A percentile compares a stretch with the other conserved stretches of the same genome.
These are phyloP conservation scores for Brachirus orientalis DNA, from an alignment of 2,113 vertebrate genomes.

Conservation along the genomic window DNA sequence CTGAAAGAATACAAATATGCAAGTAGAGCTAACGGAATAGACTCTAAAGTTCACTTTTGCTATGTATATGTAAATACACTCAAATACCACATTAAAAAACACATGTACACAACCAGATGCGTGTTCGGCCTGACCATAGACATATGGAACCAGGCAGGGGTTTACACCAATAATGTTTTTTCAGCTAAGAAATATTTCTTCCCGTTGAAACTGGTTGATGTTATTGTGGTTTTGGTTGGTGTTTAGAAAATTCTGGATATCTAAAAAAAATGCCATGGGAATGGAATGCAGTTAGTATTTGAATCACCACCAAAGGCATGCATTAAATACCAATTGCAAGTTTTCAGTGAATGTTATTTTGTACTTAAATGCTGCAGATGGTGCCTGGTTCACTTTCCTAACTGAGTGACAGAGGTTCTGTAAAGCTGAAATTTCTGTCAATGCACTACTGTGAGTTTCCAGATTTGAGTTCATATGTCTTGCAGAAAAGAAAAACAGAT, in stretches of 20 bases:
- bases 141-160: constrained; percentile 66
- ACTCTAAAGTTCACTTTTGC: neutral
- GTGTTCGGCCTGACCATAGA: constrained; percentile 24
- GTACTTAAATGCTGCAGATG: constrained; percentile 11
- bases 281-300: constrained; percentile 62
- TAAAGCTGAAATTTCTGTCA: neutral
- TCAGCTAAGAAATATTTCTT: constrained; percentile 28
- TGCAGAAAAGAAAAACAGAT: too few relatives aligned
- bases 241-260: constrained; percentile 54
- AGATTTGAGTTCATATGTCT: too few relatives aligned
- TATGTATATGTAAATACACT: constrained; percentile 24
- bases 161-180: constrained; percentile 60
- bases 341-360: constrained; percentile 31
- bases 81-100: constrained; percentile 46
- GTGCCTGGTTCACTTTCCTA: neutral
- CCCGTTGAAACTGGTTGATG: constrained; percentile 66
- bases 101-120: constrained; percentile 30
- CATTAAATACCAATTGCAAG: constrained; percentile 35
- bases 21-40: constrained; percentile 13
- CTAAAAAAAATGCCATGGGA: constrained; percentile 62
- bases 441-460: too few relatives aligned
- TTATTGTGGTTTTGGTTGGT: constrained; percentile 64
- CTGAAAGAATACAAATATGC: constrained; percentile 33
- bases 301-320: constrained; percentile 32
- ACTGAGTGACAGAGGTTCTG: constrained; percentile 3